Evolutionary conservation across 2,888 invertebrate species (phyloP).

Genomic region (Pherbina coryleti): DNA sequence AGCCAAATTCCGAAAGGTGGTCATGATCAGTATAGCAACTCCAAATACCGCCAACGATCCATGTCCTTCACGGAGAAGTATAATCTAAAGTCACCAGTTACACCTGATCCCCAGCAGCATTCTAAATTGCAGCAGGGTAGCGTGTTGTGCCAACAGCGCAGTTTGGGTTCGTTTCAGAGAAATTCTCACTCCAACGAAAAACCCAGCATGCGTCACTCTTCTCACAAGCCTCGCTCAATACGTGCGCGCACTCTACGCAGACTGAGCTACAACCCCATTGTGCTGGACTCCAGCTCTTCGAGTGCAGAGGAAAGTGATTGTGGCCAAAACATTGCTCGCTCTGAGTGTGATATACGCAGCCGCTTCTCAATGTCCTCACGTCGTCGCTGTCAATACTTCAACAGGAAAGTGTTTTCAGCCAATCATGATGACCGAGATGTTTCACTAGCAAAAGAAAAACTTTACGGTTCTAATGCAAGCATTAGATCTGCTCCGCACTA

Average conservation of each 20-base stretch:
- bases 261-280: slow-evolving; percentile 74
- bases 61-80: slow-evolving; percentile 72
- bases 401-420: slow-evolving; percentile 62
- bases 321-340: slow-evolving; percentile 71
- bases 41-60: slow-evolving; percentile 68
- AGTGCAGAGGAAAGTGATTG: slow-evolving; percentile 71
- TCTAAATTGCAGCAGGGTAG: slow-evolving; percentile 28
- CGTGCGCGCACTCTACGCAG: slow-evolving; percentile 72
- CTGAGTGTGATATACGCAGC: slow-evolving; percentile 72
- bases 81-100: slow-evolving; percentile 64
- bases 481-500: slow-evolving; percentile 71
- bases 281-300: slow-evolving; percentile 72
- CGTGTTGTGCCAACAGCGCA: slow-evolving; percentile 32
- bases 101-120: slow-evolving; percentile 60
- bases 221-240: slow-evolving; percentile 70
- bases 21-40: slow-evolving; percentile 46
- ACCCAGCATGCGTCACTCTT: slow-evolving; percentile 41
- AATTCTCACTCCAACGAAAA: not conserved
- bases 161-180: slow-evolving; percentile 38
- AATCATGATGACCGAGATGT: slow-evolving; percentile 61
- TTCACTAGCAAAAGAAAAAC: slow-evolving; percentile 59
- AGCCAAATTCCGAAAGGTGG: slow-evolving; percentile 36
- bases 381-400: slow-evolving; percentile 64
- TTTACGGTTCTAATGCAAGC: slow-evolving; percentile 70
- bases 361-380: slow-evolving; percentile 59